These are phyloP conservation scores for Beris morrisii DNA, from an alignment of 2,888 invertebrate genomes.

Conservation along the genomic window DNA sequence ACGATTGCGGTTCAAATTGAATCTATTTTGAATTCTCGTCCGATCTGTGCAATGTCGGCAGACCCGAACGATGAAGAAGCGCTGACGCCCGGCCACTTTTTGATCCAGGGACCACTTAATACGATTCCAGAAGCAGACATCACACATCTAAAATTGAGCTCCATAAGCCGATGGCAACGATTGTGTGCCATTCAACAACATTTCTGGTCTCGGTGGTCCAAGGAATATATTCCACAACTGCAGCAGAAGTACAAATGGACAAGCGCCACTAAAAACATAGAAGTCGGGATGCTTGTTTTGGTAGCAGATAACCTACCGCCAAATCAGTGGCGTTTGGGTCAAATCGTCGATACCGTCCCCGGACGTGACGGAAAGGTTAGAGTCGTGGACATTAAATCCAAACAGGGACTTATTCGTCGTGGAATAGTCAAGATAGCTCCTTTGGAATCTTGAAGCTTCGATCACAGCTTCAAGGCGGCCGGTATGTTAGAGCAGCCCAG, in stretches of 20 bases:
- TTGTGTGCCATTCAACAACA: slow-evolving; percentile 12
- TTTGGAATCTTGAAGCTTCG: no score
- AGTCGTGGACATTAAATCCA: not conserved
- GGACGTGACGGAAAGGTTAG: not conserved
- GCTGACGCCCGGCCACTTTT: not conserved
- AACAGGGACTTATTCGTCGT: no score
- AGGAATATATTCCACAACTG: slow-evolving; percentile 19
- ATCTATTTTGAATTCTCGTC: slow-evolving; percentile 20
- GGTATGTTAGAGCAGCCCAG: no score
- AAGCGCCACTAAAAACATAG: no score
- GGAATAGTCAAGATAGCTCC: no score
- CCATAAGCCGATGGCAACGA: slow-evolving; percentile 8
- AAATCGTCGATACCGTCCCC: not conserved
- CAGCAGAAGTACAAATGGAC: slow-evolving; percentile 11
- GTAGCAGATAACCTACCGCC: no score
- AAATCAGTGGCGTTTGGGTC: not conserved
- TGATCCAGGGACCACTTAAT: not conserved
- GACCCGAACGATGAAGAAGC: slow-evolving; percentile 12
- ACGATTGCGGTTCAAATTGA: slow-evolving; percentile 22
- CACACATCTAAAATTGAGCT: not conserved
- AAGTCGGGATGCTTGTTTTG: slow-evolving; percentile 1
- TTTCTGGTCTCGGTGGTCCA: slow-evolving; percentile 26
- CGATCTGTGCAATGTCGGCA: not conserved
- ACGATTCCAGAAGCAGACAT: not conserved
- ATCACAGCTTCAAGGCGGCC: no score